Evolutionary conservation across 30 jellyfish, hydroid and myxozoan genomes (phyloP), one percentile per base, ranked within the genome.

Genomic region (Mastigias papua): DNA sequence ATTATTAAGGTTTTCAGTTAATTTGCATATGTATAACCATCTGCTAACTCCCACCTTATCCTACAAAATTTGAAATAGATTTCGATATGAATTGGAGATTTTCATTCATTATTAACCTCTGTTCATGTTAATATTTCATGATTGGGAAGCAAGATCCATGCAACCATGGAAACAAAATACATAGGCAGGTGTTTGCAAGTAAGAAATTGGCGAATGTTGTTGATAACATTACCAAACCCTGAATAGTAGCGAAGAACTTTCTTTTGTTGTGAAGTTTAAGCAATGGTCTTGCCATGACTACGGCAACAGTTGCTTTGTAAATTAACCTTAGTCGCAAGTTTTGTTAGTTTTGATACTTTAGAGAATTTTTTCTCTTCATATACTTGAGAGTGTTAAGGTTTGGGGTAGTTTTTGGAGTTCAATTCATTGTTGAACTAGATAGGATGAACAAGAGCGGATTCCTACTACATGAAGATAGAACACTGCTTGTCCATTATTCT

Each of bases 41-140:
- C 32, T 64, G 21, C 35, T 32, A 37, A 50, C 50, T 19, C 17
- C 58, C 74, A n/a, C 23, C 78, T 48, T 23, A 61, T 35, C 58
- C 30, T 25, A 42, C 49, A 48, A 65, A 27, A 37, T 79, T 79
- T 48, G 20, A 79, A 60, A 64, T 33, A 42, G 61, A 27, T 10
- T 61, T 79, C 65, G 81, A 63, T 61, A 17, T 33, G 90, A 35
- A 13, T 11, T 27, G 81, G 31, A 62, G 1, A 46, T 79, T 63
- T 79, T 72, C 15, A 79, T 79, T 79, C 90, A 79, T 30, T 79
- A 61, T 42, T 63, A 1, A 26, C 69, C 70, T 66, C 28, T 51
- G 11, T 28, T 11, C 75, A 6, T 32, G 57, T 79, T 81, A 79
- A 79, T 79, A 79, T 79, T 79, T 78, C 33, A 79, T 79, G 79